Percentiles rank a stretch among this genome's conserved stretches.
phyloP scores from a whole-genome alignment of 1,140 invertebrate genomes.

The Tyrophagus putrescentiae region DNA sequence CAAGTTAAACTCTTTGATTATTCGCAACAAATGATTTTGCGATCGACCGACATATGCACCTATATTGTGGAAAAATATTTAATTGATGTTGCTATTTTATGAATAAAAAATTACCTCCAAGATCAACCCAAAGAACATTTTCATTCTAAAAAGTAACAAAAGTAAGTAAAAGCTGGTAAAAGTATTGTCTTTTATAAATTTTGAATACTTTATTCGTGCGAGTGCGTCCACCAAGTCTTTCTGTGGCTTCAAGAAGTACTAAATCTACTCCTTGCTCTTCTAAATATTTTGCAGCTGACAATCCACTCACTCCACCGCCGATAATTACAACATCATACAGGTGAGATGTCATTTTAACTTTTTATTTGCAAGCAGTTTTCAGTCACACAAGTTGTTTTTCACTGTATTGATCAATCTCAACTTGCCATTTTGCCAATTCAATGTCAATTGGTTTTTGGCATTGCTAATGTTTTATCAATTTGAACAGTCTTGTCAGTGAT shows the following conservation, averaged over 20 bases:
- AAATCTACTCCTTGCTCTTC: slow-evolving; percentile 65
- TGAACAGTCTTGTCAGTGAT: no score
- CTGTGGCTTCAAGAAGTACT: slow-evolving; percentile 78
- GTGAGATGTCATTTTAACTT: background rate
- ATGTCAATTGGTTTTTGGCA: no score
- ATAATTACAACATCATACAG: slow-evolving; percentile 25
- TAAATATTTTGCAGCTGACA: slow-evolving; percentile 6
- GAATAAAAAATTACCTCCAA: no score
- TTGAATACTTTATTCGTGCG: no score
- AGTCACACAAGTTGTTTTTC: no score
- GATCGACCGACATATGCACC: slow-evolving; percentile 30
- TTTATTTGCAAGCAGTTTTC: no score
- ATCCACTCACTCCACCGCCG: slow-evolving; percentile 24
- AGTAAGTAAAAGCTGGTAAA: background rate
- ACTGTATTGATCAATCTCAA: no score
- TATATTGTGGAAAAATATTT: slow-evolving; percentile 29
- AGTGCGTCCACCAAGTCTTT: slow-evolving; percentile 74
- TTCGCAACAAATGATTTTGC: slow-evolving; percentile 28
- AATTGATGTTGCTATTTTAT: no score
- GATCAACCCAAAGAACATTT: slow-evolving; percentile 11
- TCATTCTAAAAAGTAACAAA: background rate
- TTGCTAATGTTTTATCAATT: no score
- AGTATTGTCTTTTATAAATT: no score
- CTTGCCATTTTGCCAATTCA: no score
- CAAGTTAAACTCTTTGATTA: slow-evolving; percentile 32